Base-by-base conservation (phyloP, 2,797 vertebrate genomes). In the Gobio occitaniae region DNA sequence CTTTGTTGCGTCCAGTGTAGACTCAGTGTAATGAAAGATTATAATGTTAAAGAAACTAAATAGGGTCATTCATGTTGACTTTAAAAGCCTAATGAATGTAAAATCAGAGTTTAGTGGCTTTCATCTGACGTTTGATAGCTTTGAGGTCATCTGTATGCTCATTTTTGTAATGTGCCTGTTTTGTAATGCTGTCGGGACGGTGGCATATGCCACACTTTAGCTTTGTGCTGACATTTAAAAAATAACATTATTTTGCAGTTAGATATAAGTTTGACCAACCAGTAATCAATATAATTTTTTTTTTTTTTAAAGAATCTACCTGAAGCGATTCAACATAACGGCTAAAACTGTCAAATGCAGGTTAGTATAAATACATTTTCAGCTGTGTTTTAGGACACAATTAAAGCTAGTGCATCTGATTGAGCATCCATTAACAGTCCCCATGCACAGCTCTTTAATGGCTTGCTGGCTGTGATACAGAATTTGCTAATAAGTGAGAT, bases 401-500 rank as follows among this genome's bases (percentile, higher is more conserved):
- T 68, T 80, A 80, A 69, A 52, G 63, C 19, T 54, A 16, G 63
- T 68, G 63, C 47, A 54, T 56, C 65, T 80, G 50, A 70, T 70
- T 70, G 15, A 80, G 48, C 13, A 32, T 52, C 36, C 79, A 80
- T 56, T 41, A 70, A 44, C 21, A 38, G 50, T 56, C 50, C 21
- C 15, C 36, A 80, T 41, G 65, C 13, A 25, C 36, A 8, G 66
- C 50, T 54, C 9, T 56, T 80, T 80, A 70, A 80, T 80, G 66
- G 50, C 32, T 38, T 80, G 19, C 48, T 80, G 65, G 65, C 79
- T 69, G 66, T 41, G 32, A 56, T 41, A 44, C 66, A 80, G 65
- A 56, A 70, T 80, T 17, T 25, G 32, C 50, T 56, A 70, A 54
- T 80, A 70, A 80, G 25, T 80, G 78, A 70, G 79, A n/a, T 80